Conservation (phyloP, 2,113 vertebrate species). For the Ciconia stormi region DNA sequence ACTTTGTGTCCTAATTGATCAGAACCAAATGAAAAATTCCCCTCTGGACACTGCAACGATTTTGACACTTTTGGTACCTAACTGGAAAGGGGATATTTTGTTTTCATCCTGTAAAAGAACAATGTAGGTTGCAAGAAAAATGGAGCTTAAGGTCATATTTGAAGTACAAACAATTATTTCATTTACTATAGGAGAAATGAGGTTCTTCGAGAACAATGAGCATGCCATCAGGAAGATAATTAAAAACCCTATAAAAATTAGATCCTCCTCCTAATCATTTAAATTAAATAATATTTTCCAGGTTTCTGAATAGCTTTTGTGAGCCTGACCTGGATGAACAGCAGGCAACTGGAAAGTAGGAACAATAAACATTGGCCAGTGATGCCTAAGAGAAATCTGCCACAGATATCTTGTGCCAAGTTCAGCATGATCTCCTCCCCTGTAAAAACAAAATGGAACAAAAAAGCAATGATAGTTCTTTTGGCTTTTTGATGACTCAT, state of each 20-base stretch:
- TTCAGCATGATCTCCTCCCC: not conserved
- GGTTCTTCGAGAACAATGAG: not conserved
- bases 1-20: not conserved
- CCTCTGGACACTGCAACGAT: not conserved
- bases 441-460: not conserved
- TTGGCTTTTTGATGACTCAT: not conserved
- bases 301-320: not conserved
- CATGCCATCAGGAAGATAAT: not conserved
- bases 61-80: not conserved
- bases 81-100: not conserved
- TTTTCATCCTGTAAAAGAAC: not conserved
- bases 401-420: not conserved
- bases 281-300: not conserved
- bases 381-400: not conserved
- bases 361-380: not conserved
- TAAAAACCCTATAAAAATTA: not conserved
- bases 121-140: not conserved
- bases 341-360: not conserved
- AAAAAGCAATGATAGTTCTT: not conserved
- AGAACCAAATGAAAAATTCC: not conserved
- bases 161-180: not conserved
- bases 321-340: not conserved
- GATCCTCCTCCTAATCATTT: not conserved
- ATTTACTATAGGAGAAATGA: not conserved
- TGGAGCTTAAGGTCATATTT: not conserved